Base-by-base conservation (phyloP, 2,888 invertebrate species). In the Sarcophaga variegata region DNA sequence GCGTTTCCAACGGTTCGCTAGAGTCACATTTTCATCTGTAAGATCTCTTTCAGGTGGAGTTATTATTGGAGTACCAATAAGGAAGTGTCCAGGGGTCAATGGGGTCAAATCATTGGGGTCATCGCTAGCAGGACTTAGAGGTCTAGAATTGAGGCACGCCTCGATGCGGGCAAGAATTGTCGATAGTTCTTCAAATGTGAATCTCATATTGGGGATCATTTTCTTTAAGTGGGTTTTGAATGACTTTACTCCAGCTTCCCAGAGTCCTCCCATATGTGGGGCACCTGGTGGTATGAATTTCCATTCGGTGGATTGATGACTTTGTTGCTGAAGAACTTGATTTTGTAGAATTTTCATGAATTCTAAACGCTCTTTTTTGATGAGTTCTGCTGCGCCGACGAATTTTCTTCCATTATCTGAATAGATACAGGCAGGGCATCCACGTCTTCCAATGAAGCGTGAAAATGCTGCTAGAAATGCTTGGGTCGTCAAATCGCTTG, bases 371-470 rank as follows among this genome's bases (percentile, higher is more conserved):
- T 67, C 67, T 14, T 60, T 60, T 67, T 59, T 60, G 0, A 77
- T n/a, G 11, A 54, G 22, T 69, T 69, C 27, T 59, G 69, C 47
- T 22, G 78, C 70, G 8, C 62, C 78, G 1, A 78, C 70, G 47
- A 78, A 70, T n/a, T 72, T 72, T 10, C 20, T 80, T 12, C 64
- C 87, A 37, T 88, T 88, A 62, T 84, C 84, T 2, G 83, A 86
- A 54, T 86, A 85, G 12, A 85, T 76, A 25, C 37, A 37, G 37
- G 37, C 6, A 12, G 83, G 88, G 49, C 66, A 85, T 0, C 86
- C 77, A n/a, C 85, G 81, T 22, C 88, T 77, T 10, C 85, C 70
- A 11, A 83, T 49, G 54, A 88, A 87, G 20, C 88, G n/a, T 6
- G 80, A 20, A 17, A 83, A 78, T 2, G 85, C 85, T 14, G 86